These are phyloP conservation scores for Petrolisthes cinctipes DNA, from an alignment of 2,888 invertebrate genomes.

Conservation along the genomic window DNA sequence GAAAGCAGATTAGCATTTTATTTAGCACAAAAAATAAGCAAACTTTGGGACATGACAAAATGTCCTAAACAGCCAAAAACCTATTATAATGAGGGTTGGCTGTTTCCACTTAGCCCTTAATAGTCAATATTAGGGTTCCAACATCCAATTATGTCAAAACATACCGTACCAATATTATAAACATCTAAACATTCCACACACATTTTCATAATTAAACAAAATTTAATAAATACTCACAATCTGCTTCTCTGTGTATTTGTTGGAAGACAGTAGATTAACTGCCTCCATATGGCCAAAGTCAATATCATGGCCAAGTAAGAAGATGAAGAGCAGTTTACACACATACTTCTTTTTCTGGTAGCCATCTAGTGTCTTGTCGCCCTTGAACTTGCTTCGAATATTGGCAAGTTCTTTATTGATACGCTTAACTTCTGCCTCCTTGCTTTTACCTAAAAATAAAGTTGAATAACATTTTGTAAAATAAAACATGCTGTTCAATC, in stretches of 20 bases:
- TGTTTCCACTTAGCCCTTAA: no score
- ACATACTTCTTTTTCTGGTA: slow-evolving; percentile 99
- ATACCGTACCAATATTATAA: background rate
- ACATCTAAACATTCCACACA: background rate
- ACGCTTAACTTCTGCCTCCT: slow-evolving; percentile 99
- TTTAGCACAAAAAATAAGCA: no score
- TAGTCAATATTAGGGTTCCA: background rate
- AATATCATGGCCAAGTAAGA: slow-evolving; percentile 98
- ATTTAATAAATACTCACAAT: slow-evolving; percentile 78
- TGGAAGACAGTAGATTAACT: slow-evolving; percentile 97
- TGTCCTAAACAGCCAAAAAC: no score
- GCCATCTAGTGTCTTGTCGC: slow-evolving; percentile 99
- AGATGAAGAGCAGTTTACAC: slow-evolving; percentile 98
- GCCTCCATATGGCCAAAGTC: slow-evolving; percentile 99
- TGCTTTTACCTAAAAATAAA: slow-evolving; percentile 86
- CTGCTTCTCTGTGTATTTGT: slow-evolving; percentile 99
- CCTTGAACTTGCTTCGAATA: slow-evolving; percentile 99
- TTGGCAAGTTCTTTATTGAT: slow-evolving; percentile 99
- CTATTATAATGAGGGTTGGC: no score
- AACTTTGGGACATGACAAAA: no score
- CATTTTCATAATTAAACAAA: background rate
- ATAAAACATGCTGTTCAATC: background rate
- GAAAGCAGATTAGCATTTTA: background rate
- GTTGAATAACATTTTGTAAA: background rate
- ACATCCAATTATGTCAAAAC: background rate